Percentiles rank a stretch among this genome's conserved stretches.
These are phyloP conservation scores for Tetragnatha versicolor DNA, from an alignment of 1,140 invertebrate species.

Conservation along the genomic window DNA sequence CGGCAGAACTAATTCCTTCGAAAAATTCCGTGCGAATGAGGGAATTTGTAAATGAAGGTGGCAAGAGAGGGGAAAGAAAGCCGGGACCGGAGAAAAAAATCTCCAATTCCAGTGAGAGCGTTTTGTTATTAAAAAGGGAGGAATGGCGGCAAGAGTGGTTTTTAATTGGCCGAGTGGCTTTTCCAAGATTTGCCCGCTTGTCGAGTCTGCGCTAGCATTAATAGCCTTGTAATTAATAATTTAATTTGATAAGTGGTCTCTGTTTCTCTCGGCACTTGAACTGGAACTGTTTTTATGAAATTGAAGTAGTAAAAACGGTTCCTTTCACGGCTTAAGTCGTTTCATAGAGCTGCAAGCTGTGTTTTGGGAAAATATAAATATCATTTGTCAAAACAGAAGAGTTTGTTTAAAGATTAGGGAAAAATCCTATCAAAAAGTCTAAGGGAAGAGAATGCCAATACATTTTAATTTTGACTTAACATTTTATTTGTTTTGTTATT, in stretches of 20 bases:
- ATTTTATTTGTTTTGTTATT: too few relatives aligned
- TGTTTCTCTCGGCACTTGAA: background rate
- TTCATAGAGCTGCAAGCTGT: too few relatives aligned
- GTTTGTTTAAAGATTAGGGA: too few relatives aligned
- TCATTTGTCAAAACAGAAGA: too few relatives aligned
- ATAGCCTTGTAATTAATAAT: constrained; percentile 38
- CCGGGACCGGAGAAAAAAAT: background rate
- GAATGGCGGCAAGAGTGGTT: constrained; percentile 9
- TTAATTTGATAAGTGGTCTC: constrained; percentile 17
- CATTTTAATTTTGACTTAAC: too few relatives aligned
- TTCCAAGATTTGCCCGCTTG: background rate
- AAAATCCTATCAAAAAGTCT: too few relatives aligned
- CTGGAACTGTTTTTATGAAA: background rate
- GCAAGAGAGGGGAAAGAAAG: background rate
- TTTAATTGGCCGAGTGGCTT: constrained; percentile 30
- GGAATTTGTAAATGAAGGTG: constrained; percentile 19
- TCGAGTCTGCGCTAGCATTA: constrained; percentile 1
- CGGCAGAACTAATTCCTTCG: background rate
- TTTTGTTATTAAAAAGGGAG: constrained; percentile 36
- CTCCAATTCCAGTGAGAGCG: constrained; percentile 25
- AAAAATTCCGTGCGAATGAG: constrained; percentile 1
- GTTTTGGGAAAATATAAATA: too few relatives aligned
- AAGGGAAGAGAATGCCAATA: too few relatives aligned
- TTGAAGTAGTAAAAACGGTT: background rate
- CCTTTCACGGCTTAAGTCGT: too few relatives aligned